Evolutionary conservation across 1,140 invertebrate genomes (phyloP), one percentile per base, ranked within the genome.

Genomic region (Tetramorium parvispinum): DNA sequence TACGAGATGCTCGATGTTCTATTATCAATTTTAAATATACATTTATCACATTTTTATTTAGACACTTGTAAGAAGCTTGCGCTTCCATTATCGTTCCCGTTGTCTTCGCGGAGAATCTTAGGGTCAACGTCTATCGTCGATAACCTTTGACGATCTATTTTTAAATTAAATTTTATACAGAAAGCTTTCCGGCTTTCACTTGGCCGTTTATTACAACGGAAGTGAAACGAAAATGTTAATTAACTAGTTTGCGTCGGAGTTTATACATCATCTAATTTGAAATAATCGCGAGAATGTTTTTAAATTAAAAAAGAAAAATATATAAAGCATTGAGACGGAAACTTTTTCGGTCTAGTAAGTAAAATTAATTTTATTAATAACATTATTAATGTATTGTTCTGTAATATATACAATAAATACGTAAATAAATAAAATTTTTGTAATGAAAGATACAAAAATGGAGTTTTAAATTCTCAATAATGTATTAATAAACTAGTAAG

Each of bases 81-180:
- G n/a, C 27, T 13, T 46, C 4, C 65, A n/a, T 79, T 85, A 89
- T 79, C 65, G 21, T 8, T 10, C 13, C 24, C 32, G 18, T 83
- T 66, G 65, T 87, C 70, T 46, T 59, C 18, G 11, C 11, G 2
- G 27, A 37, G 73, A 68, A 90, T 85, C 71, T 68, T 87, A 73
- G 78, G 85, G 89, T 89, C 85, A 90, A 78, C 53, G 78, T 63
- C 73, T 81, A 68, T 76, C 32, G 2, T 51, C 18, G 85, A 89
- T 89, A 90, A 90, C 88, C 78, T 32, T 13, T 24, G 40, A 8
- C 18, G 18, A 63, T 61, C 3, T 83, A 55, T 71, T 43, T 81
- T 81, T 68, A 75, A 76, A 27, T 49, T 24, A 59, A 57, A 57
- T 70, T 88, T 65, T 79, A n/a, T 78, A 11, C 8, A 27, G 2